phyloP scores from a whole-genome alignment of 2,113 vertebrate genomes.

The Ammodramus savannarum region DNA sequence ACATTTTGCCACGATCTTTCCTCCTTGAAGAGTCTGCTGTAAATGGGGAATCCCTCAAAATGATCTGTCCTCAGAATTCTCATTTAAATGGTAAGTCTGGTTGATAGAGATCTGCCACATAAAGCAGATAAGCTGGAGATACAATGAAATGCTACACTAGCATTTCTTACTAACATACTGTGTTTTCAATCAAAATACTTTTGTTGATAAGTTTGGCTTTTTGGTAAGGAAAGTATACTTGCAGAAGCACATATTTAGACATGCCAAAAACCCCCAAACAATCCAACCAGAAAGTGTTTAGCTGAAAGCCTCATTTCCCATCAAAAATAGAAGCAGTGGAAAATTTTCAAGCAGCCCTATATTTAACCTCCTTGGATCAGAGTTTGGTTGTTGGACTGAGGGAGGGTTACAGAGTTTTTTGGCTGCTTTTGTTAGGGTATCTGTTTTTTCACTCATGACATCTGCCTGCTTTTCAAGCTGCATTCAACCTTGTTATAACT shows the following conservation, averaged over 20 bases:
- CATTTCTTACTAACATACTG: neutral
- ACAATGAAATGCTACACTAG: neutral
- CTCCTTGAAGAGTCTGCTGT: neutral
- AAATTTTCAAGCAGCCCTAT: conserved; percentile 46
- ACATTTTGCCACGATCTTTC: neutral
- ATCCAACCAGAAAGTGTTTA: neutral
- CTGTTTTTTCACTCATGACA: conserved; percentile 51
- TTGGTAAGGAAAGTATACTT: conserved; percentile 44
- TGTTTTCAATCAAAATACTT: conserved; percentile 24
- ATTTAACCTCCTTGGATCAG: conserved; percentile 52
- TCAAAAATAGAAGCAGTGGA: conserved; percentile 55
- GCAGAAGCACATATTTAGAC: conserved; percentile 12
- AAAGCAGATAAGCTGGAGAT: neutral
- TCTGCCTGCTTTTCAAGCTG: conserved; percentile 33
- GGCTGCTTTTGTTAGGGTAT: conserved; percentile 33
- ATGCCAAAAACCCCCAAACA: neutral
- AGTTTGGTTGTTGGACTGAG: conserved; percentile 19
- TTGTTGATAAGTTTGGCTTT: conserved; percentile 23
- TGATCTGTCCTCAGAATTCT: neutral
- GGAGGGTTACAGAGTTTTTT: neutral
- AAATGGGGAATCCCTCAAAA: neutral
- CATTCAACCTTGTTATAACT: conserved; percentile 1
- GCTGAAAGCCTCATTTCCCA: conserved; percentile 24
- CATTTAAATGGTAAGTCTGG: neutral
- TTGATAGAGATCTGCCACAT: neutral